Evolutionary conservation across 2,888 invertebrate genomes (phyloP), one percentile per base, ranked within the genome.

Genomic region (Chaetogeoica ovagalla): DNA sequence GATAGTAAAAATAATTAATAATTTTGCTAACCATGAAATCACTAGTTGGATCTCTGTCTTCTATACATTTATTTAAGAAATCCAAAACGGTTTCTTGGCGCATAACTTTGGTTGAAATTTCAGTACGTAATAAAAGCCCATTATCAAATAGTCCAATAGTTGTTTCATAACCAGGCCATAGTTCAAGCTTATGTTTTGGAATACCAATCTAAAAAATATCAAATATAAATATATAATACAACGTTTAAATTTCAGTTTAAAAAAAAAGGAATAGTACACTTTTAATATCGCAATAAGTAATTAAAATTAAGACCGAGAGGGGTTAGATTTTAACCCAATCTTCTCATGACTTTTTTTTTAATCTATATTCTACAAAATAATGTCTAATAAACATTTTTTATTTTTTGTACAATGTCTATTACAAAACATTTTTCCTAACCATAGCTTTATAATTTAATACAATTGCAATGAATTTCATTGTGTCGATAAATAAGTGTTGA

Each of bases 131-230:
- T 15, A 96, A 86, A 17, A 96, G 89, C 0, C 90, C 88, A 0
- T 88, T 86, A 85, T 97, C 96, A 85, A 93, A 93, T 83, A 95
- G 93, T 1, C 94, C 89, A 62, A 96, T 94, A 0, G 94, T 92
- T 0, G 95, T 95, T 19, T 91, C 87, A 83, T 93, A 94, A 0
- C 95, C 95, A 0, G 94, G 94, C 94, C 94, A 94, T 0, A 95
- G 86, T 85, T 94, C 91, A 19, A 95, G 85, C 65, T 87, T 89
- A 82, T 88, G 89, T 30, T 93, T 90, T 0, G 87, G 88, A 0
- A 93, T 87, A 39, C 89, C 87, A 68, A 91, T 87, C 91, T 91
- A 84, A 57, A 87, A 85, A 79, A 83, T 85, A 84, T 81, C 70
- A 73, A 21, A 68, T 81, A 81, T 13, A 17, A 43, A 43, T 9